Base-by-base conservation (phyloP, 2,113 vertebrate genomes). In the Echinops telfairi region DNA sequence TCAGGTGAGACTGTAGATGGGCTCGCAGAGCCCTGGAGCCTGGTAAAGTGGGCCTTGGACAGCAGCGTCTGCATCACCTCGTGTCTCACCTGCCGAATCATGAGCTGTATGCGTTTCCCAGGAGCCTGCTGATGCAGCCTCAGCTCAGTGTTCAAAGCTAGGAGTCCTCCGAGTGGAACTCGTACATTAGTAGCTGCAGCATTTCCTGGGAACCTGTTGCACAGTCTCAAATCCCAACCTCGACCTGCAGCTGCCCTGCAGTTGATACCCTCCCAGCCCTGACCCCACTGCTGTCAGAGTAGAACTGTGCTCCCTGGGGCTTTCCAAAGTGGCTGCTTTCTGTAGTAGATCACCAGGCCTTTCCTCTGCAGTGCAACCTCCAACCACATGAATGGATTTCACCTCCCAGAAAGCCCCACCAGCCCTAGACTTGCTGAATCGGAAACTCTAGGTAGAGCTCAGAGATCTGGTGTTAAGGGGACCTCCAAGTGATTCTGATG, bases 1-100 rank as follows among this genome's bases (percentile, higher is more conserved):
- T 9, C 66, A 57, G 16, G 6, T 64, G 10, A 2, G 3, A 15
- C 16, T 40, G 0, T 40, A 10, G 4, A 1, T 0, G 0, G 36
- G 17, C 0, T 23, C 57, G 25, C 19, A n/a, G 40, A 83, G 11
- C 19, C 36, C 38, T 58, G 0, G 77, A 60, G n/a, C 25, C 57
- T 25, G 40, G 25, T 29, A 29, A 53, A 38, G 38, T 5, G 58
- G 29, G 43, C 19, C 0, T 3, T 2, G 73, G 23, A 47, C 38
- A 40, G 31, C 80, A 7, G 43, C 33, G 17, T n/a, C 20, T 14
- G 7, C 33, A 3, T 12, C 75, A 4, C 29, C 64, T 57, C 4
- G 23, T 3, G 36, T 31, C 29, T 12, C 53, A 19, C 83, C 78
- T 25, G 71, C 64, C 25, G 58, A 40, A 11, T 60, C 73, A 36